A percentile compares a stretch with the other conserved stretches of the same genome.
Conservation (phyloP, 2,797 vertebrate species). For the Miichthys miiuy region DNA sequence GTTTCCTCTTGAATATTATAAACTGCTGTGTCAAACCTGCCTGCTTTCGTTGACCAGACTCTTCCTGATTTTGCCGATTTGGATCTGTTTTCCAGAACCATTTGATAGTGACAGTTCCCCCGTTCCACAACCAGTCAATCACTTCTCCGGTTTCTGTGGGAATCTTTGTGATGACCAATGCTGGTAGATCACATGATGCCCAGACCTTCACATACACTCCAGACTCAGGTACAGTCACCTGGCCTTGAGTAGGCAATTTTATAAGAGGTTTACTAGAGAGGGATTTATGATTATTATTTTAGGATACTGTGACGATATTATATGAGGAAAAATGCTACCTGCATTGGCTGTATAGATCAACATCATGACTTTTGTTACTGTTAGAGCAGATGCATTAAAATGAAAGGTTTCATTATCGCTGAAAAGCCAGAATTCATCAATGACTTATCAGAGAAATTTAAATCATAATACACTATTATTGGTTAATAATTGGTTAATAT, state of each 20-base stretch:
- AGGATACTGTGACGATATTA: not conserved
- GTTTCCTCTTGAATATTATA: not conserved
- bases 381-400: slow-evolving; percentile 8
- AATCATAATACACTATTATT: not conserved
- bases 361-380: not conserved
- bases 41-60: not conserved
- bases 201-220: slow-evolving; percentile 98
- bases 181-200: slow-evolving; percentile 95
- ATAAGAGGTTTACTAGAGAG: not conserved
- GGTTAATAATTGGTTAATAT: not conserved
- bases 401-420: not conserved
- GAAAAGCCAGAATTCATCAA: not conserved
- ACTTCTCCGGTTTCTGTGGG: slow-evolving; percentile 93
- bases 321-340: not conserved
- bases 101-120: slow-evolving; percentile 96
- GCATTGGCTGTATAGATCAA: not conserved
- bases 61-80: not conserved
- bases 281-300: not conserved
- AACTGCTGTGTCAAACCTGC: not conserved
- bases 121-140: slow-evolving; percentile 95
- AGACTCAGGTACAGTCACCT: slow-evolving; percentile 87
- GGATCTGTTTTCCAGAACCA: slow-evolving; percentile 89
- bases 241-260: no score
- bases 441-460: not conserved
- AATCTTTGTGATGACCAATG: slow-evolving; percentile 97